Base-by-base conservation (phyloP, 2,888 invertebrate species). In the Melanargia galathea region DNA sequence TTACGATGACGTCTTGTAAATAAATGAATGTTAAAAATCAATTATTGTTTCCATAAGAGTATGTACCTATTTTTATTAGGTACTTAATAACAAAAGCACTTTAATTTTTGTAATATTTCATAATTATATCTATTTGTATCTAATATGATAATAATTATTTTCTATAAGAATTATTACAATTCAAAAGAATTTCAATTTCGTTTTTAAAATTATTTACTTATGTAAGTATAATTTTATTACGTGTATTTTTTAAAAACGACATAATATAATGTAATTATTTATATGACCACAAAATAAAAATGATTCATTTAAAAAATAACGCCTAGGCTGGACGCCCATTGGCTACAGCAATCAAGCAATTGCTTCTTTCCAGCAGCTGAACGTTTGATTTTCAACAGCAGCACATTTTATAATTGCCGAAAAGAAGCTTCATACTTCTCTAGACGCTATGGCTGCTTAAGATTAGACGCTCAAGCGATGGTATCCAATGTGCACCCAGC, bases 21-120 rank as follows among this genome's bases (percentile, higher is more conserved):
- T 6, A 20, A 24, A n/a, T n/a, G n/a, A 13, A 49, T 24, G 4
- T 16, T 49, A 51, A 51, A 26, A 24, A 33, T 51, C 51, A 30
- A 49, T 16, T 51, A 51, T 18, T 51, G 11, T 22, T 22, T 8
- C 4, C 10, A 22, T 46, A 10, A 22, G 13, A 35, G 30, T 38
- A n/a, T 38, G n/a, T 26, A 48, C n/a, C 20, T 20, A 48, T 26
- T 48, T 48, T 48, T 38, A 13, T n/a, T n/a, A 26, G n/a, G n/a
- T n/a, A n/a, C n/a, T 24, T 48, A 13, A 7, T 45, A n/a, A 49
- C 26, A 49, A 49, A 8, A 8, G 26, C 48, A 24, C 13, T 48
- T 22, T 48, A 2, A 49, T 26, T 49, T 26, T 24, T 24, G n/a
- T 49, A 26, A 33, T 30, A 33, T 33, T 16, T 18, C 11, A 18